Evolutionary conservation across 2,113 vertebrate genomes (phyloP).

Genomic region (Oryzias javanicus): DNA sequence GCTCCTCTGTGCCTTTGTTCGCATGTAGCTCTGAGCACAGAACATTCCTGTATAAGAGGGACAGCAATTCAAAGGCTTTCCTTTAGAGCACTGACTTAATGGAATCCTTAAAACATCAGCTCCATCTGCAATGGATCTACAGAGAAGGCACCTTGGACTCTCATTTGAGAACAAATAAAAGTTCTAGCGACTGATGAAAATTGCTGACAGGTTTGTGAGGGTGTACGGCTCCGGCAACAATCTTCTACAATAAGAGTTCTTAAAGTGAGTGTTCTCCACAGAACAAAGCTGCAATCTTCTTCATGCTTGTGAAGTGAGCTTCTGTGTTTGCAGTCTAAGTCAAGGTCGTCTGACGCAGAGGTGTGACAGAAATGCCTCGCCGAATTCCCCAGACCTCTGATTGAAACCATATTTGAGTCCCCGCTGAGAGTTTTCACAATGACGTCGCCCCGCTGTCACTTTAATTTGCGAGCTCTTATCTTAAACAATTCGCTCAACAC

Average conservation of each 20-base stretch:
- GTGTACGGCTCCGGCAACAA: slow-evolving; percentile 12
- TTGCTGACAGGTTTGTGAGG: slow-evolving; percentile 10
- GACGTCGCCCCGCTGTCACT: slow-evolving; percentile 57
- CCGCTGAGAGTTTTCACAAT: slow-evolving; percentile 50
- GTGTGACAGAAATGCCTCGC: slow-evolving; percentile 62
- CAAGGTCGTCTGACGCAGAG: slow-evolving; percentile 50
- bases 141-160: slow-evolving; percentile 33
- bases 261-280: slow-evolving; percentile 13
- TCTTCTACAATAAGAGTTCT: neutral
- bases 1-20: slow-evolving; percentile 39
- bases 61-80: slow-evolving; percentile 48
- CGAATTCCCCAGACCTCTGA: slow-evolving; percentile 56
- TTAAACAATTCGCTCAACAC: slow-evolving; percentile 69
- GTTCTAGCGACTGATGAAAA: slow-evolving; percentile 22
- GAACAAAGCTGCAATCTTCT: slow-evolving; percentile 45
- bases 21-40: slow-evolving; percentile 45
- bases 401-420: slow-evolving; percentile 69
- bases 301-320: slow-evolving; percentile 51
- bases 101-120: slow-evolving; percentile 39
- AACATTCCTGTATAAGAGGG: slow-evolving; percentile 55
- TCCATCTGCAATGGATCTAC: slow-evolving; percentile 55
- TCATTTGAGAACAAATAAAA: slow-evolving; percentile 23
- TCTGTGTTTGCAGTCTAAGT: slow-evolving; percentile 48
- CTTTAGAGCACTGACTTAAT: slow-evolving; percentile 36
- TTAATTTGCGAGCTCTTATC: slow-evolving; percentile 64